A percentile compares a stretch with the other conserved stretches of the same genome.
These are phyloP conservation scores for Fabriciana adippe DNA, from an alignment of 2,888 invertebrate species.

Conservation along the genomic window DNA sequence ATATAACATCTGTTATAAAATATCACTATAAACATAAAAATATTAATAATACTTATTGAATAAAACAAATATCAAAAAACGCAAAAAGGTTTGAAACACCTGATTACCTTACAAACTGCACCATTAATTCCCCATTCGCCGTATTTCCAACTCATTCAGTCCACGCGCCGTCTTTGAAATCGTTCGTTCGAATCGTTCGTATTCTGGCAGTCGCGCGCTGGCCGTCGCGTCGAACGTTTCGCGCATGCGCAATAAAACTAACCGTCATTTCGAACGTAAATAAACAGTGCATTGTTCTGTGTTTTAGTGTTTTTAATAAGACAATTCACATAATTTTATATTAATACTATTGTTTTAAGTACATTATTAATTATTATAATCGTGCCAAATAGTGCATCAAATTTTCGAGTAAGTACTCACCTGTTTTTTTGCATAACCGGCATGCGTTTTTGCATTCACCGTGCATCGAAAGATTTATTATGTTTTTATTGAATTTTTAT, in stretches of 20 bases:
- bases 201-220: conserved; percentile 58
- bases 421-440: conserved; percentile 57
- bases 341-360: conserved; percentile 1
- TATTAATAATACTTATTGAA: no score
- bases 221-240: conserved; percentile 51
- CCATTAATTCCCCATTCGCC: conserved; percentile 40
- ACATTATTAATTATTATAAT: conserved; percentile 8
- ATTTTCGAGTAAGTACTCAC: conserved; percentile 66
- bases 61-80: neutral
- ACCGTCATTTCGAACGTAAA: conserved; percentile 73
- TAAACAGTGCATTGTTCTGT: conserved; percentile 59
- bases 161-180: conserved; percentile 39
- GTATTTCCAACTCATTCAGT: conserved; percentile 41
- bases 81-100: conserved; percentile 15
- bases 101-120: conserved; percentile 12
- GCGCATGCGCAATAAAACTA: conserved; percentile 67
- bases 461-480: conserved; percentile 31
- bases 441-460: conserved; percentile 57
- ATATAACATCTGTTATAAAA: no score
- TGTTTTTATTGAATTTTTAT: conserved; percentile 29
- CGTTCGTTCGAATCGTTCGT: conserved; percentile 48
- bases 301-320: no score
- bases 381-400: conserved; percentile 63
- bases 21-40: no score
- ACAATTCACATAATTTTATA: no score